A percentile compares a stretch with the other conserved stretches of the same genome.
Evolutionary conservation across 2,113 vertebrate species (phyloP).

Genomic region (Notarius lentiginosus): DNA sequence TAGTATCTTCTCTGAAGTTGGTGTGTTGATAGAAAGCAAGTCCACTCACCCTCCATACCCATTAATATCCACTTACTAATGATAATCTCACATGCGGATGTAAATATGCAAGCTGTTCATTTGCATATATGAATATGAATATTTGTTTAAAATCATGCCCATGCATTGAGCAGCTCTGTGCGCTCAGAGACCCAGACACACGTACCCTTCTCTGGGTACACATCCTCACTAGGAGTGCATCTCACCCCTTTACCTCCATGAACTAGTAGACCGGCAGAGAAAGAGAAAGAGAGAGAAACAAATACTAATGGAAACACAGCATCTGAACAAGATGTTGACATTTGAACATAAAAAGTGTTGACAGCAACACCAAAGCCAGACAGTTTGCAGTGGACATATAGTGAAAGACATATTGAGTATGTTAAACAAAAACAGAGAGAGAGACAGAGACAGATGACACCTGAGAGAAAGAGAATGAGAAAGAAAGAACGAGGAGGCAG

Average conservation of each 20-base stretch:
- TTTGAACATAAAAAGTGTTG: constrained; percentile 6
- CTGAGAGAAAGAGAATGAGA: not conserved
- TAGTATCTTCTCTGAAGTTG: not conserved
- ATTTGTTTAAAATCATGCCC: constrained; percentile 8
- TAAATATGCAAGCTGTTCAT: constrained; percentile 13
- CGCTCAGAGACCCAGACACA: constrained; percentile 45
- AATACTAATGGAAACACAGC: not conserved
- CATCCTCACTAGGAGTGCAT: constrained; percentile 91
- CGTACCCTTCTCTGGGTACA: constrained; percentile 93
- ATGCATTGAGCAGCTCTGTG: constrained; percentile 11
- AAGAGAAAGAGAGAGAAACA: not conserved
- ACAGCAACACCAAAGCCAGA: constrained; percentile 6
- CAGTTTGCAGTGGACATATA: not conserved
- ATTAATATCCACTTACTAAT: not conserved
- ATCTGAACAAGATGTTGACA: not conserved
- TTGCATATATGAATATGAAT: not conserved
- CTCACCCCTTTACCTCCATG: constrained; percentile 95
- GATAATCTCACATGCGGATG: constrained; percentile 7
- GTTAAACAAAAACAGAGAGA: not conserved
- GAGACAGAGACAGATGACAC: not conserved
- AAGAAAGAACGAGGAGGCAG: not conserved
- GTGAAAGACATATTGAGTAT: not conserved
- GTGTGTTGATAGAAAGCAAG: not conserved
- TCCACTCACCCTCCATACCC: not conserved
- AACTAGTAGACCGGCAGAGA: constrained; percentile 70